Percentiles rank a stretch among this genome's conserved stretches.
phyloP scores from a whole-genome alignment of 2,113 vertebrate species.

The Rutilus rutilus region DNA sequence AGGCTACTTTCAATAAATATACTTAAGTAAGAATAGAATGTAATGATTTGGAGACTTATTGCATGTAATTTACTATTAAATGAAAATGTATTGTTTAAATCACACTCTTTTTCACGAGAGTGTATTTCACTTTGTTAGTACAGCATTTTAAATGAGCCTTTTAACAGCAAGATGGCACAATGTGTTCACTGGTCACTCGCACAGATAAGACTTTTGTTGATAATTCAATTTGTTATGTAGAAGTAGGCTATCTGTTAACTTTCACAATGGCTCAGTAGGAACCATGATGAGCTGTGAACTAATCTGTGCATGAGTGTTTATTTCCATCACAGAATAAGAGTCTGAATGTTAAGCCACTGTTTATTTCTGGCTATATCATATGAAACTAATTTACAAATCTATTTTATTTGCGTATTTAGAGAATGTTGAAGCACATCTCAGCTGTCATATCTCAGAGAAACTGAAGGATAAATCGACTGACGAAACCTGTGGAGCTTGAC shows the following conservation, averaged over 20 bases:
- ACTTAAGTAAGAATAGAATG: neutral
- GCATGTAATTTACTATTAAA: neutral
- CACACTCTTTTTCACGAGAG: neutral
- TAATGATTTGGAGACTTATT: neutral
- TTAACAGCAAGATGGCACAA: too few species aligned
- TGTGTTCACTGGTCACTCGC: too few species aligned
- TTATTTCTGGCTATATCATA: too few species aligned
- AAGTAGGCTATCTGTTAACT: too few species aligned
- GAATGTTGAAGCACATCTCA: neutral
- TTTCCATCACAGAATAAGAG: too few species aligned
- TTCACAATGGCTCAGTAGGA: too few species aligned
- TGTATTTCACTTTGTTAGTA: neutral
- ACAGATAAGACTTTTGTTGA: too few species aligned
- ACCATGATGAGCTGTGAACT: too few species aligned
- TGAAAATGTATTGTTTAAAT: neutral
- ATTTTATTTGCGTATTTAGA: neutral
- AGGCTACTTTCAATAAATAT: neutral
- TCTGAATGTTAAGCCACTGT: too few species aligned
- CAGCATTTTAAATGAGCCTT: too few species aligned
- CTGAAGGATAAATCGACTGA: neutral
- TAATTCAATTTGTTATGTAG: too few species aligned
- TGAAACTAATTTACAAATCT: neutral
- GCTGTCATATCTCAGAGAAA: neutral
- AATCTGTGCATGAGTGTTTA: too few species aligned
- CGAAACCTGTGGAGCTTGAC: neutral